A percentile compares a stretch with the other conserved stretches of the same genome.
phyloP scores from a whole-genome alignment of 2,797 vertebrate species.

The Lateolabrax maculatus region DNA sequence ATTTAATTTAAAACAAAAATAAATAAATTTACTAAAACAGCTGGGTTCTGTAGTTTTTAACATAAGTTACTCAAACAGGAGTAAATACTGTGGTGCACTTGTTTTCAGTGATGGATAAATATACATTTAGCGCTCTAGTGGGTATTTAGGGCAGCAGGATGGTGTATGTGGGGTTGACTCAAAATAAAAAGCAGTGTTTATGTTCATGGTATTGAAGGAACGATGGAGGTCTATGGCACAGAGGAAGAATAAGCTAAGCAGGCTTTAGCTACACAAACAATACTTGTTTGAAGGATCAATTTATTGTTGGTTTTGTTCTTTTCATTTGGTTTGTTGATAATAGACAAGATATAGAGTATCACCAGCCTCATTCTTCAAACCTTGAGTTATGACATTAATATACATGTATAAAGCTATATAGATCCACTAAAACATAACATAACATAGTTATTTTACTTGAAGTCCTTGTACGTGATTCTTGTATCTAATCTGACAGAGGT shows the following conservation, averaged over 20 bases:
- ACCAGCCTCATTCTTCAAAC: background rate
- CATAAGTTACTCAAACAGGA: background rate
- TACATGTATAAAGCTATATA: no score
- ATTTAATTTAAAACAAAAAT: no score
- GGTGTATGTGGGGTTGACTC: background rate
- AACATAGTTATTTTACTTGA: background rate
- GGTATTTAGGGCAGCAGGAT: background rate
- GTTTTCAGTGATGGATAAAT: background rate
- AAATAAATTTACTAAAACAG: no score
- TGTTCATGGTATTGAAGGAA: background rate
- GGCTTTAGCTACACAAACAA: background rate
- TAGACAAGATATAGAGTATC: background rate
- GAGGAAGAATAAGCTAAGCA: background rate
- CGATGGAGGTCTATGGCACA: background rate
- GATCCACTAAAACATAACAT: no score
- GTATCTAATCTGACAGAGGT: no score
- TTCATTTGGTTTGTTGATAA: background rate
- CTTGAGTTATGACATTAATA: background rate
- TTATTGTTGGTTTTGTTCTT: background rate
- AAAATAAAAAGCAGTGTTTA: background rate
- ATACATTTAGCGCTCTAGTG: background rate
- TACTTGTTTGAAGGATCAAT: background rate
- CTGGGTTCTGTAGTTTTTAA: no score
- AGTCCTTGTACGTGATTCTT: no score
- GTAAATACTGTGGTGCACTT: background rate